Percentiles rank a stretch among this genome's conserved stretches.
These are phyloP conservation scores for Bombus difficillimus DNA, from an alignment of 1,140 invertebrate species.

Conservation along the genomic window DNA sequence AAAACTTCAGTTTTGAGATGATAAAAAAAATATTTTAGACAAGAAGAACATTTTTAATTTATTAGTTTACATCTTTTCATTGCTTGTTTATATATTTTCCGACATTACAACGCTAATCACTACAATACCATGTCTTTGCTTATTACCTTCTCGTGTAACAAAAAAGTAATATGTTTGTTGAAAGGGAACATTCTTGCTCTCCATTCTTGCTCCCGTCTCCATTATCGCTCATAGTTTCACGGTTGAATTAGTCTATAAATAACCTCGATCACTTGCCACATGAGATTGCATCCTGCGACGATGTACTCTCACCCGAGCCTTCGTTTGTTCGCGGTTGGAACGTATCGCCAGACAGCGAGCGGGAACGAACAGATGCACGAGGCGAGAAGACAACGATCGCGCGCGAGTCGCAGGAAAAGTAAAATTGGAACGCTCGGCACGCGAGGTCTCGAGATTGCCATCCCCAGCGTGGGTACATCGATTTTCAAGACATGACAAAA, in stretches of 20 bases:
- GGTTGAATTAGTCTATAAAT: slow-evolving; percentile 41
- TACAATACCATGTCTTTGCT: not conserved
- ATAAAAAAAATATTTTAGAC: no score
- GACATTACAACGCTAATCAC: not conserved
- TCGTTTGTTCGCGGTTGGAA: slow-evolving; percentile 1
- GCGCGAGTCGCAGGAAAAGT: slow-evolving; percentile 53
- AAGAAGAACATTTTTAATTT: no score
- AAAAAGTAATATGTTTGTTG: not conserved
- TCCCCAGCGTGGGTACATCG: slow-evolving; percentile 12
- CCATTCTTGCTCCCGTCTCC: slow-evolving; percentile 7
- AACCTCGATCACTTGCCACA: slow-evolving; percentile 17
- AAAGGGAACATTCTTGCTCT: not conserved
- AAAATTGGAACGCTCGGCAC: slow-evolving; percentile 66
- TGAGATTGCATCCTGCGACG: not conserved
- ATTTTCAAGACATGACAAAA: slow-evolving; percentile 28
- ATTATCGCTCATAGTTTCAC: slow-evolving; percentile 41
- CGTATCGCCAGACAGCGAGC: slow-evolving; percentile 7
- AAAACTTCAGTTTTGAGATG: no score
- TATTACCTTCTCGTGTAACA: not conserved
- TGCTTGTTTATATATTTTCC: not conserved
- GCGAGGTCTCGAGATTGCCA: slow-evolving; percentile 56
- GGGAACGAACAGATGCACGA: not conserved
- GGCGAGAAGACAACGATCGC: slow-evolving; percentile 12
- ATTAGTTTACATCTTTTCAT: not conserved
- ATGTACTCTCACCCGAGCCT: not conserved